A percentile compares a stretch with the other conserved stretches of the same genome.
These are phyloP conservation scores for Lordiphosa fenestrarum DNA, from an alignment of 2,888 invertebrate genomes.

Conservation along the genomic window DNA sequence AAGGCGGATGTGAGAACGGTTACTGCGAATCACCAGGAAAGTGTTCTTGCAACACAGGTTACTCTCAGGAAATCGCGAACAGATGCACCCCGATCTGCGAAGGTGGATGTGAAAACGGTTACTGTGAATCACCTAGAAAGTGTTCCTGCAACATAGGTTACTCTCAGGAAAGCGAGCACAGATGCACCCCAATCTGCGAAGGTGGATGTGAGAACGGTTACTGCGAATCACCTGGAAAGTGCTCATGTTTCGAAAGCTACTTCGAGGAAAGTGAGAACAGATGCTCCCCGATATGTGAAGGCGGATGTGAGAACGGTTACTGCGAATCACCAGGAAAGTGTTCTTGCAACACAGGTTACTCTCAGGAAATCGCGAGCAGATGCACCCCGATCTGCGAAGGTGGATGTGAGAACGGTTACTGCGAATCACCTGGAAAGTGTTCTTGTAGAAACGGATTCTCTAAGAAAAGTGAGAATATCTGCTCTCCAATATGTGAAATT, in stretches of 20 bases:
- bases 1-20: conserved; percentile 19
- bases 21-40: conserved; percentile 9
- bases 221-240: conserved; percentile 12
- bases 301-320: conserved; percentile 16
- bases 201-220: conserved; percentile 23
- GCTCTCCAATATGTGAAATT: no score
- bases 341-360: conserved; percentile 8
- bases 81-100: conserved; percentile 1
- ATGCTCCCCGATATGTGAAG: conserved; percentile 8
- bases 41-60: conserved; percentile 11
- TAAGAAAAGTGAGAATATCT: no score
- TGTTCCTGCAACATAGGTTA: conserved; percentile 4
- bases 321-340: conserved; percentile 14
- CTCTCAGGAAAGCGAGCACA: neutral
- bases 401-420: no score
- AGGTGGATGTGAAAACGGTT: conserved; percentile 11
- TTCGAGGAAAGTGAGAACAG: neutral
- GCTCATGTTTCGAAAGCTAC: conserved; percentile 7
- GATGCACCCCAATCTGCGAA: conserved; percentile 10
- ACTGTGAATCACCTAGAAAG: conserved; percentile 1
- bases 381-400: no score
- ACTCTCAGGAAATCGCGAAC: neutral
- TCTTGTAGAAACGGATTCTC: no score
- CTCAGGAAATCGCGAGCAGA: conserved; percentile 2
- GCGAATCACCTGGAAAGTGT: no score